These are phyloP conservation scores for Teinopalpus imperialis DNA, from an alignment of 2,888 invertebrate genomes.

Conservation along the genomic window DNA sequence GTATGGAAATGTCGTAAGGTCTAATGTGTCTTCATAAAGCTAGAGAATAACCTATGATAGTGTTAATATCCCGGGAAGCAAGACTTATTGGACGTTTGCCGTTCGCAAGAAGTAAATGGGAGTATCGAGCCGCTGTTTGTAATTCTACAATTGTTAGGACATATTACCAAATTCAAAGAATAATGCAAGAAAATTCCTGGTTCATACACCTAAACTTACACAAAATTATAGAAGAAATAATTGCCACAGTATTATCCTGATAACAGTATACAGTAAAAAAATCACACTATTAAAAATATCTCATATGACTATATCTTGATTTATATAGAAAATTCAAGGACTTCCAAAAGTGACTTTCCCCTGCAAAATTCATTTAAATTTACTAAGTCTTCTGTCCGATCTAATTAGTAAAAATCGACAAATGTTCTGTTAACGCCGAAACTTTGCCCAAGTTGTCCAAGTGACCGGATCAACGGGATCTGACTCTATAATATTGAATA, in stretches of 20 bases:
- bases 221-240: too few relatives aligned
- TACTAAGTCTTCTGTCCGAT: slow-evolving; percentile 28
- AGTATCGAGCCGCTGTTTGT: slow-evolving; percentile 29
- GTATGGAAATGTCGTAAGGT: slow-evolving; percentile 64
- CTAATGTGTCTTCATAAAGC: slow-evolving; percentile 79
- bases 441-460: slow-evolving; percentile 44
- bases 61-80: slow-evolving; percentile 79
- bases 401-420: slow-evolving; percentile 38
- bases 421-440: slow-evolving; percentile 34
- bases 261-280: too few relatives aligned
- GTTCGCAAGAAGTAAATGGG: slow-evolving; percentile 73
- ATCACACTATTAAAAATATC: too few relatives aligned
- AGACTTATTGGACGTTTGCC: slow-evolving; percentile 80
- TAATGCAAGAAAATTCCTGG: too few relatives aligned
- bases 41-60: slow-evolving; percentile 79
- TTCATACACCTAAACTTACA: too few relatives aligned
- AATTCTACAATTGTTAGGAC: neutral
- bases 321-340: too few relatives aligned
- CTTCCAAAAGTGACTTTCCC: too few relatives aligned
- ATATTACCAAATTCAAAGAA: slow-evolving; percentile 11
- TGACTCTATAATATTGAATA: slow-evolving; percentile 67
- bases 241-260: too few relatives aligned
- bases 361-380: too few relatives aligned
- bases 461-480: slow-evolving; percentile 50
- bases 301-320: too few relatives aligned